Evolutionary conservation across 1,140 invertebrate genomes (phyloP).

Genomic region (Lepidostoma basale): DNA sequence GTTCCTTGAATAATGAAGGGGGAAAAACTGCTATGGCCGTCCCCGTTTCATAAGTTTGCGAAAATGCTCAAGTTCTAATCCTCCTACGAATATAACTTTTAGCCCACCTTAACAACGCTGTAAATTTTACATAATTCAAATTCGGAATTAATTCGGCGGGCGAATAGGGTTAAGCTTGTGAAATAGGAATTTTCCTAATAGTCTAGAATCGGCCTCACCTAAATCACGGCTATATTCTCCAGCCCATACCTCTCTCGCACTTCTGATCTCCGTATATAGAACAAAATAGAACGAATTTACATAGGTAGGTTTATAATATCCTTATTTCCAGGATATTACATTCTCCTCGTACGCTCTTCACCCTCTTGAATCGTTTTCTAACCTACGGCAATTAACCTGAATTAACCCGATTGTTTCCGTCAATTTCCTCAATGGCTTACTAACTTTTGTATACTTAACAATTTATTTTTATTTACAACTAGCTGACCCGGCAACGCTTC

Average conservation of each 20-base stretch:
- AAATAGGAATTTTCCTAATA: conserved; percentile 28
- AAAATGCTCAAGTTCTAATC: conserved; percentile 13
- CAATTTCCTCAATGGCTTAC: too few relatives aligned
- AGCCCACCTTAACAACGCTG: conserved; percentile 22
- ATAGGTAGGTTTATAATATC: too few relatives aligned
- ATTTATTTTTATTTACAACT: too few relatives aligned
- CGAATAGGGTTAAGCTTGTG: conserved; percentile 18
- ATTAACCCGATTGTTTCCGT: too few relatives aligned
- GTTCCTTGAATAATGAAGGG: too few relatives aligned
- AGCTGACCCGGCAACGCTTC: too few relatives aligned
- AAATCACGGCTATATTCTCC: conserved; percentile 18
- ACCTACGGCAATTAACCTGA: too few relatives aligned
- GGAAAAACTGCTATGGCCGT: too few relatives aligned
- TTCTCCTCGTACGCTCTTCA: too few relatives aligned
- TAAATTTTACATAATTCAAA: conserved; percentile 29
- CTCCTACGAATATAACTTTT: conserved; percentile 5
- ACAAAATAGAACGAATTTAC: background rate
- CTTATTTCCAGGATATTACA: background rate
- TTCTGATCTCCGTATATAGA: background rate
- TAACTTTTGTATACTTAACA: too few relatives aligned
- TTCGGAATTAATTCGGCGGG: conserved; percentile 23
- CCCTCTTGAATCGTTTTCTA: too few relatives aligned
- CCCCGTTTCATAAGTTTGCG: conserved; percentile 15
- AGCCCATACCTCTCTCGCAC: conserved; percentile 1
- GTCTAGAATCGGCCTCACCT: conserved; percentile 10